Base-by-base conservation (phyloP, 2,797 vertebrate genomes). In the Ctenochaetus hawaiiensis region DNA sequence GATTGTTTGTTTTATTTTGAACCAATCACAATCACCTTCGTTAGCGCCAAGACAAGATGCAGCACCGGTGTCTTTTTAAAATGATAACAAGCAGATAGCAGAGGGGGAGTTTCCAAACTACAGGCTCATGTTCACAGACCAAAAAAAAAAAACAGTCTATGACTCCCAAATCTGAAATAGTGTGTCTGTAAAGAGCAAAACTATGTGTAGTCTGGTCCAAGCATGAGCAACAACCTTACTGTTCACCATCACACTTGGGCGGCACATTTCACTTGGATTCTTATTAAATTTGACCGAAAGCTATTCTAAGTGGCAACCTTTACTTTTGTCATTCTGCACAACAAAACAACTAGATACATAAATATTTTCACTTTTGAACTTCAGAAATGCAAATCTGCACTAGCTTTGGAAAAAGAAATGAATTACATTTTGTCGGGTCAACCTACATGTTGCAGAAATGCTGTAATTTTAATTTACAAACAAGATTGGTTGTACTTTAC, bases 121-220 rank as follows among this genome's bases (percentile, higher is more conserved):
- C 30, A 34, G 30, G 30, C 30, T 34, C 5, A 34, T 34, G 6
- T 34, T 34, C 30, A 34, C 30, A 34, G 30, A 34, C 30, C 26
- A 26, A 26, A 26, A 26, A 26, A 26, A 26, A n/a, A 23, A 34
- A n/a, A 10, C 17, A 41, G 20, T 47, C 2, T 60, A 2, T 5
- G 22, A 34, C 59, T 5, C 2, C 47, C 8, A 23, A 48, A 47
- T 53, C 39, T 17, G 43, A 26, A 26, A 26, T 26, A 26, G 26
- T 4, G 26, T 26, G 26, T 26, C 26, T 26, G 26, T 26, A 68
- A 18, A 57, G 9, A 16, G n/a, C 51, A 59, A 17, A 52, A 11
- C 39, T n/a, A 22, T 39, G 16, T 66, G 48, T 18, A 5, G 63
- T 72, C 22, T 57, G 43, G 37, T 73, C 59, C 3, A 7, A 62